Base-by-base conservation (phyloP, 2,888 invertebrate genomes). In the Tigriopus californicus region DNA sequence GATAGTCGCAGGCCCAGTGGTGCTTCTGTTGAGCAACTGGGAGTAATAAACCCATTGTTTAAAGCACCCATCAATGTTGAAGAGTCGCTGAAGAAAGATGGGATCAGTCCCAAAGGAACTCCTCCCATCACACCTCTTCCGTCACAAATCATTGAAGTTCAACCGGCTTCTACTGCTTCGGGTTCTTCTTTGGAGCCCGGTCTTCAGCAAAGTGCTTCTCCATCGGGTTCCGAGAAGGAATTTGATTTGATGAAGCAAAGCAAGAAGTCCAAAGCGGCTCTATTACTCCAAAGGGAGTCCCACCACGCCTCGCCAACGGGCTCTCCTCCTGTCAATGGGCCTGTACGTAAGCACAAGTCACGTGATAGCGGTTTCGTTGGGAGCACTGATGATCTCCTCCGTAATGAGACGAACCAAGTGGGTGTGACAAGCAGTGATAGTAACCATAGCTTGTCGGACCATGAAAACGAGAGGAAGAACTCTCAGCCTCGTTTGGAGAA, bases 361-460 rank as follows among this genome's bases (percentile, higher is more conserved):
- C 77, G 88, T 62, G 88, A 89, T 70, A 87, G 87, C 66, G 88
- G 88, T 1, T 89, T 89, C 66, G 82, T 88, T 53, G 88, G 88
- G 6, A 87, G 86, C 69, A 86, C 85, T 67, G 88, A 88, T 68
- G 88, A 89, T 70, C 74, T 89, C 62, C 72, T 87, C 46, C 41
- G 59, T 60, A 49, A 61, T 46, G 48, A 57, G 48, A 52, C 42
- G 25, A 2, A 13, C 12, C 54, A 61, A 12, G 41, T 60, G 22
- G 41, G 42, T 41, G 18, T 18, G 12, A 18, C 41, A n/a, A 46
- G 18, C 18, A 61, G 42, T 42, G 61, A 49, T 18, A 52, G 40
- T 46, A 42, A 11, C 25, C 51, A 18, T 41, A 59, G 12, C 49
- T 51, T 11, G 42, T 54, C 54, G n/a, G 40, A 33, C 20, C 24